Evolutionary conservation across 2,797 vertebrate species (phyloP).

Genomic region (Capromys pilorides): DNA sequence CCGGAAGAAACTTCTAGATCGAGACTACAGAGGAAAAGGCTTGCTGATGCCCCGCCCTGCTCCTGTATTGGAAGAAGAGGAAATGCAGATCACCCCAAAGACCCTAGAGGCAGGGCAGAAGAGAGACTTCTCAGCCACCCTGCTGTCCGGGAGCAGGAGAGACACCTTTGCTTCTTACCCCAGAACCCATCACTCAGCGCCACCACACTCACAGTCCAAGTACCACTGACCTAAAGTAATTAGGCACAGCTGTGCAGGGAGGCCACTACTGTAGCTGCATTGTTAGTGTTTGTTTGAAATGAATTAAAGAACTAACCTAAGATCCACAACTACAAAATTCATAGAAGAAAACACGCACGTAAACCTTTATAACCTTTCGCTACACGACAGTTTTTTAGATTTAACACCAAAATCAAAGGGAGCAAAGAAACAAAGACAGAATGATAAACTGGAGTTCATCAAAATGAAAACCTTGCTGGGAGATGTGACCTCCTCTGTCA

Average conservation of each 20-base stretch:
- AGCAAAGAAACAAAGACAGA: neutral
- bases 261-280: neutral
- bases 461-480: neutral
- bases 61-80: fast-evolving
- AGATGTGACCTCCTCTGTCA: neutral
- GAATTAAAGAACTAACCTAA: neutral
- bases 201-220: neutral
- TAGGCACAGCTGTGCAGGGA: neutral
- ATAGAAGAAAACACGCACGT: neutral
- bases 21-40: neutral
- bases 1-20: neutral
- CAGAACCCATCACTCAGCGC: neutral
- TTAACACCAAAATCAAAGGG: neutral
- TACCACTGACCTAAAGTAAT: neutral
- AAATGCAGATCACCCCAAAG: neutral
- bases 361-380: neutral
- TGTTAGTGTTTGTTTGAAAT: neutral
- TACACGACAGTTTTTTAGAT: neutral
- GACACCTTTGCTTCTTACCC: neutral
- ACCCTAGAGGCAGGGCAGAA: neutral
- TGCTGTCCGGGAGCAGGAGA: neutral
- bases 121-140: neutral
- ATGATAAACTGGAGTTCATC: neutral
- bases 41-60: too few species aligned
- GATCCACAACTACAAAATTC: neutral